A percentile compares a stretch with the other conserved stretches of the same genome.
Conservation (phyloP, 2,113 vertebrate species). For the Pagrus major region DNA sequence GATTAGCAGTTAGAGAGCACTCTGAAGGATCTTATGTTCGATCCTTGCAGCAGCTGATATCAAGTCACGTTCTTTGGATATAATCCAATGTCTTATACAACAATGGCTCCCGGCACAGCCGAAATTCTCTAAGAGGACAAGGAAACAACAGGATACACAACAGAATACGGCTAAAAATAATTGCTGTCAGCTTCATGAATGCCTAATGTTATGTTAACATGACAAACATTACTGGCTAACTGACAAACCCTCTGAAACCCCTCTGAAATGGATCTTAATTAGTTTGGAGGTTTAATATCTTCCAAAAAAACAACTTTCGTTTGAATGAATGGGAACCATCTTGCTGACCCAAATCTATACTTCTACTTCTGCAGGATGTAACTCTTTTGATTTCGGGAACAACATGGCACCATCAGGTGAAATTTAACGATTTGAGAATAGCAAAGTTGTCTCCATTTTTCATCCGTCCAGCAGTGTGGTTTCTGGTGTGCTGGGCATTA, state of each 20-base stretch:
- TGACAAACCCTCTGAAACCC: too few species aligned
- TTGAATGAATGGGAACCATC: not conserved
- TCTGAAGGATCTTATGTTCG: not conserved
- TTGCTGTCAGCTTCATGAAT: too few species aligned
- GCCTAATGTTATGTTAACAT: too few species aligned
- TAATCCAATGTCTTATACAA: not conserved
- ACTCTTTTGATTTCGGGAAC: not conserved
- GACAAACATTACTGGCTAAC: too few species aligned
- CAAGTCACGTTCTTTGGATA: constrained; percentile 2
- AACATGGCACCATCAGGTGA: not conserved
- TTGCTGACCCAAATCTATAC: not conserved
- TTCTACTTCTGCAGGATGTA: not conserved
- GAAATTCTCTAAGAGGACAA: not conserved
- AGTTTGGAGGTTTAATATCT: too few species aligned
- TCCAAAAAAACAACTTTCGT: not conserved
- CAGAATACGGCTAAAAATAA: too few species aligned
- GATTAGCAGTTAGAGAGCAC: constrained; percentile 10
- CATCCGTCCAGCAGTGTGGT: not conserved
- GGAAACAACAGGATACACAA: not conserved
- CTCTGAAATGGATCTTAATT: too few species aligned
- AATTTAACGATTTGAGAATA: not conserved
- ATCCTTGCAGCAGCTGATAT: constrained; percentile 8
- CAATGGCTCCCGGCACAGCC: not conserved
- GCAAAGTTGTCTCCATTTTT: not conserved
- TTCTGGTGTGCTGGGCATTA: not conserved